A percentile compares a stretch with the other conserved stretches of the same genome.
These are phyloP conservation scores for Eidolon helvum DNA, from an alignment of 2,113 vertebrate genomes.

Conservation along the genomic window DNA sequence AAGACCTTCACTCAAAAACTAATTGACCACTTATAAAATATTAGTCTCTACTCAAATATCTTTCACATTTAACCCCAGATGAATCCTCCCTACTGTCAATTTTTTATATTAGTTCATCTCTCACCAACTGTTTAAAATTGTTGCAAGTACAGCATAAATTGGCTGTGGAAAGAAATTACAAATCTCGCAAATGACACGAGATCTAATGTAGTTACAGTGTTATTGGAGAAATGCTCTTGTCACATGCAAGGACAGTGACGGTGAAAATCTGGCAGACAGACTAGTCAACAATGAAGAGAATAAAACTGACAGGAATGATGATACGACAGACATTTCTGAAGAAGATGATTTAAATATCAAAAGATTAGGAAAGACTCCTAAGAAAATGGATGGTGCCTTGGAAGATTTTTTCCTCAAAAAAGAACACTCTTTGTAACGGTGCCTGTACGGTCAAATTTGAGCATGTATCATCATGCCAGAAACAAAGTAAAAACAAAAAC, in stretches of 20 bases:
- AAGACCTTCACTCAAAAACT: background rate
- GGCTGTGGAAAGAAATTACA: background rate
- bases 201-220: background rate
- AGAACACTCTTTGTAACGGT: background rate
- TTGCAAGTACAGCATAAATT: background rate
- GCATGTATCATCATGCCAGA: background rate
- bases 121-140: background rate
- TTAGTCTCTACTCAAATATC: background rate
- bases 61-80: background rate
- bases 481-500: background rate
- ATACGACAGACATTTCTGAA: background rate
- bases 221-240: background rate
- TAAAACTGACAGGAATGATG: background rate
- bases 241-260: background rate
- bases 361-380: background rate
- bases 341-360: background rate
- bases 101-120: background rate
- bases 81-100: background rate
- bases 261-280: background rate
- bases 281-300: background rate
- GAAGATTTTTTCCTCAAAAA: background rate
- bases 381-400: background rate
- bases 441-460: background rate
- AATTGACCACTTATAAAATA: background rate
- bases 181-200: background rate